Base-by-base conservation (phyloP, 2,113 vertebrate genomes). In the Pungitius pungitius region DNA sequence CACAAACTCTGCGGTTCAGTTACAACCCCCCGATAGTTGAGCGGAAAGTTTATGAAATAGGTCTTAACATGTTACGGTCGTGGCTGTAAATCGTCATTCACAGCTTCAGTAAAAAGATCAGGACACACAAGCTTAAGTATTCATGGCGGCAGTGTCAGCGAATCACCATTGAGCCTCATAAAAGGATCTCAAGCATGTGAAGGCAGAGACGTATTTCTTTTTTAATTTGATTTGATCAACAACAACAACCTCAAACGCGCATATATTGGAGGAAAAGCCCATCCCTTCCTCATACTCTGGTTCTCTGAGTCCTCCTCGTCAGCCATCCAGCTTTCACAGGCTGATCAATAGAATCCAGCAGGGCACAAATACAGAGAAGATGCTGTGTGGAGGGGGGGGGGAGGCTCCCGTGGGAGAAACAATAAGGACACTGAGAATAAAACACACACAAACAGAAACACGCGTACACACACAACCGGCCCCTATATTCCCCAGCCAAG, bases 401-500 rank as follows among this genome's bases (percentile, higher is more conserved):
- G 76, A 17, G 45, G 17, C 3, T 86, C 86, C 86, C 83, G 64
- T 45, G 85, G 71, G 88, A 81, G 64, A 77, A 74, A 88, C 83
- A 90, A 90, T 91, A 91, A 91, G 90, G 89, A 90, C 86, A 89
- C 73, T 78, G 84, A 87, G 83, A 91, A 89, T 88, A 90, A 89
- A 90, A 89, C 74, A 72, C 77, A 84, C 82, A 83, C 82, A 88
- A 57, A 79, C 71, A 45, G 49, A 75, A 67, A 67, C 60, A 67
- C 73, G 80, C 85, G 76, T 35, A 51, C 40, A 74, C 72, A 66
- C 69, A 80, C 71, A 85, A 72, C n/a, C 42, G 57, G 52, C 87
- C 69, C n/a, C 85, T 85, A 72, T 83, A 78, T 84, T 84, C 73
- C 62, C 72, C 3, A 43, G 85, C 72, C 84, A 86, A 67, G 78